These are phyloP conservation scores for Allobates femoralis DNA, from an alignment of 2,797 vertebrate species.

Conservation along the genomic window DNA sequence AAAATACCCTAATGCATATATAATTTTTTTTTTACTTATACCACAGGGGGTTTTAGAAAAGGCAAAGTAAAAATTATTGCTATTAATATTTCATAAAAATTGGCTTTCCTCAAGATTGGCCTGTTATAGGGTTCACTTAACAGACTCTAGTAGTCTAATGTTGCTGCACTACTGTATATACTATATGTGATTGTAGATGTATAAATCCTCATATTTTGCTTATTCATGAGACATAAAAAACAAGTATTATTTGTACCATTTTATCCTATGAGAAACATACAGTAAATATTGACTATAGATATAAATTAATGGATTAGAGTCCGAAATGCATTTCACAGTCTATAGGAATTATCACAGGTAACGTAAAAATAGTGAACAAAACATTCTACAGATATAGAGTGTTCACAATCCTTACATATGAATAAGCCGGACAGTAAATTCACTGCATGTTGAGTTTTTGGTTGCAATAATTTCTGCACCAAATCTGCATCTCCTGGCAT, in stretches of 20 bases:
- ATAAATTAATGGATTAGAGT: not conserved
- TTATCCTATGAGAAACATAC: not conserved
- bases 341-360: not conserved
- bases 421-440: no score
- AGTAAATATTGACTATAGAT: not conserved
- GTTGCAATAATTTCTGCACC: no score
- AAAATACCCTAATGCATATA: constrained; percentile 20
- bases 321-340: not conserved
- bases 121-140: not conserved
- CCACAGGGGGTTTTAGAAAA: constrained; percentile 10
- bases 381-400: no score
- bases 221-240: not conserved
- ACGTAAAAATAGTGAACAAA: not conserved
- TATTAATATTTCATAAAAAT: not conserved
- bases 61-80: constrained; percentile 17
- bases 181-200: no score
- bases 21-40: not conserved
- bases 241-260: not conserved
- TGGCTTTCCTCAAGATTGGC: not conserved
- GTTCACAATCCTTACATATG: no score
- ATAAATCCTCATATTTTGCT: not conserved
- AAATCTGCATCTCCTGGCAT: no score
- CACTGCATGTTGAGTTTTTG: no score
- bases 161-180: not conserved
- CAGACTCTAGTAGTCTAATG: not conserved